Evolutionary conservation across 1,140 invertebrate genomes (phyloP).

Genomic region (Drosophila tristis): DNA sequence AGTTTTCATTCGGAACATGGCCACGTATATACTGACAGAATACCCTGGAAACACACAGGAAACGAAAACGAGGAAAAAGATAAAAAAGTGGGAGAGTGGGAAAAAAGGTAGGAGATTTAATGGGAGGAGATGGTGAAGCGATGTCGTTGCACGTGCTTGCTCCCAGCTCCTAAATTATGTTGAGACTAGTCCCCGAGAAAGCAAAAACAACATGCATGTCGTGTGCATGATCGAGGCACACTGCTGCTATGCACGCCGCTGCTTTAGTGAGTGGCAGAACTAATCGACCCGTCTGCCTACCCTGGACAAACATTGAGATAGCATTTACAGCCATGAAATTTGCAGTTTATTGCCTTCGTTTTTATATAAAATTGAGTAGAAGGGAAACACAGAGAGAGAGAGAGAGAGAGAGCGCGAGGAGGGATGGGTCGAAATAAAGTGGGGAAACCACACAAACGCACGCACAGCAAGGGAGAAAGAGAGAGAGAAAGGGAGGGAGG

Average conservation of each 20-base stretch:
- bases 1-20: slow-evolving; percentile 19
- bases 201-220: no score
- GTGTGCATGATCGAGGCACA: no score
- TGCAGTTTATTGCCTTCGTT: slow-evolving; percentile 62
- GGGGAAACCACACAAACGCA: slow-evolving; percentile 11
- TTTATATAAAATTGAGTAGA: slow-evolving; percentile 24
- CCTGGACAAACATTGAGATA: slow-evolving; percentile 53
- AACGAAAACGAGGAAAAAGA: no score
- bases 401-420: neutral
- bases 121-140: neutral
- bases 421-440: no score
- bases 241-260: no score
- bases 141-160: no score
- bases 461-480: neutral
- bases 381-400: slow-evolving; percentile 12
- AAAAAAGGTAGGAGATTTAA: no score
- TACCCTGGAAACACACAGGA: slow-evolving; percentile 23
- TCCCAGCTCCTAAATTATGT: no score
- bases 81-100: no score
- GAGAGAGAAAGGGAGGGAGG: neutral
- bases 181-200: no score
- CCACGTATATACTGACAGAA: neutral
- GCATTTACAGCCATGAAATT: slow-evolving; percentile 64
- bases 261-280: no score
- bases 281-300: slow-evolving; percentile 19